These are phyloP conservation scores for Isurus oxyrinchus DNA, from an alignment of 2,113 vertebrate species.

Conservation along the genomic window DNA sequence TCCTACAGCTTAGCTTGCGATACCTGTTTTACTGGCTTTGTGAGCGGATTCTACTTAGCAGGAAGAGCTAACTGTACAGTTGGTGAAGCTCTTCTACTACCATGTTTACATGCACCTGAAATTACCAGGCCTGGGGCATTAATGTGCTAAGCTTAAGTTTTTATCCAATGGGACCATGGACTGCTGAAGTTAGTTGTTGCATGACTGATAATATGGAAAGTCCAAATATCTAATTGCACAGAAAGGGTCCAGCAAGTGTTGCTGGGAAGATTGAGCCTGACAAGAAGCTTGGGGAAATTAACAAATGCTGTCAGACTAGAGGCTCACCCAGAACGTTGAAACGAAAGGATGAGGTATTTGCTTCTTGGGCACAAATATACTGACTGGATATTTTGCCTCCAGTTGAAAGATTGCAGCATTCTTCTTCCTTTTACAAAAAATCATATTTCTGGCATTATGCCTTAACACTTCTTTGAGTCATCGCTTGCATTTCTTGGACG, in stretches of 20 bases:
- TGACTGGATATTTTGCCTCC: neutral
- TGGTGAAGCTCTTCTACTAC: neutral
- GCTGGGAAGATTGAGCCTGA: neutral
- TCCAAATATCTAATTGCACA: neutral
- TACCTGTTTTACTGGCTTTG: no score
- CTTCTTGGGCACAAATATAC: neutral
- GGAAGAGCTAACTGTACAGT: neutral
- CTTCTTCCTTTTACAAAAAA: neutral
- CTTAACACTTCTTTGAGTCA: neutral
- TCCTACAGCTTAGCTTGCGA: no score
- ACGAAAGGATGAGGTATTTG: neutral
- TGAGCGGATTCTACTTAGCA: no score
- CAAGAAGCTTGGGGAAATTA: neutral
- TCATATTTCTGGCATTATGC: neutral
- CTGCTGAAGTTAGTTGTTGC: neutral
- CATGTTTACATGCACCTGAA: neutral
- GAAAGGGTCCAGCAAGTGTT: neutral
- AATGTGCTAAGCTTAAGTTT: neutral
- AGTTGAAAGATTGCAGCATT: neutral
- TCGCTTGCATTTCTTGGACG: neutral
- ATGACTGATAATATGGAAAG: neutral
- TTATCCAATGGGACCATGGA: neutral
- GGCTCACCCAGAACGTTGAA: neutral
- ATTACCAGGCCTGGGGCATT: neutral
- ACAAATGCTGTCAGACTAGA: neutral